Percentiles rank a stretch among this genome's conserved stretches.
phyloP scores from a whole-genome alignment of 2,888 invertebrate genomes.

The Synergus umbraculus region DNA sequence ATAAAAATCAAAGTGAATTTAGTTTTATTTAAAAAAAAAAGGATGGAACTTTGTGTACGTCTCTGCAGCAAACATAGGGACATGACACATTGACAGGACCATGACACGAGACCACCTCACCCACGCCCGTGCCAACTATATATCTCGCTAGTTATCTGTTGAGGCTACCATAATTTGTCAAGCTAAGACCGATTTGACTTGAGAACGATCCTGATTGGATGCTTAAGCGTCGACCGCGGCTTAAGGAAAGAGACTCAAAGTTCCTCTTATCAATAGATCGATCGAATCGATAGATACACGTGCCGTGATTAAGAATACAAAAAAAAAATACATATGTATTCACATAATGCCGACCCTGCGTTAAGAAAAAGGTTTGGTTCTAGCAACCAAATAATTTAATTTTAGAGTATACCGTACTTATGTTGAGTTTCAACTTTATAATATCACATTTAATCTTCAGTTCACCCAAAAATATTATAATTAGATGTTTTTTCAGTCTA shows the following conservation, averaged over 20 bases:
- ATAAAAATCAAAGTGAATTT: not conserved
- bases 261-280: slow-evolving; percentile 20
- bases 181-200: slow-evolving; percentile 54
- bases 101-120: slow-evolving; percentile 64
- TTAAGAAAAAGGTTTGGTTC: too few relatives aligned
- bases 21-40: not conserved
- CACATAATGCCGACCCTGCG: not conserved
- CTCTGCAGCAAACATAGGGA: slow-evolving; percentile 46
- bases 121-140: slow-evolving; percentile 51
- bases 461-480: too few relatives aligned
- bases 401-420: too few relatives aligned
- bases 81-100: slow-evolving; percentile 62
- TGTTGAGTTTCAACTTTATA: too few relatives aligned
- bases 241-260: slow-evolving; percentile 27
- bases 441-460: too few relatives aligned
- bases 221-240: slow-evolving; percentile 33
- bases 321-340: slow-evolving; percentile 22
- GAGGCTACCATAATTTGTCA: slow-evolving; percentile 66
- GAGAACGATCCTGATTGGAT: slow-evolving; percentile 53
- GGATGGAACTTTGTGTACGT: slow-evolving; percentile 41
- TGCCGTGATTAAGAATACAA: slow-evolving; percentile 22
- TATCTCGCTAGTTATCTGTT: slow-evolving; percentile 60
- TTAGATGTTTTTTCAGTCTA: too few relatives aligned
- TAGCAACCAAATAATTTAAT: too few relatives aligned
- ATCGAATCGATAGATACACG: slow-evolving; percentile 22